Base-by-base conservation (phyloP, 2,113 vertebrate genomes). In the Nanger granti region DNA sequence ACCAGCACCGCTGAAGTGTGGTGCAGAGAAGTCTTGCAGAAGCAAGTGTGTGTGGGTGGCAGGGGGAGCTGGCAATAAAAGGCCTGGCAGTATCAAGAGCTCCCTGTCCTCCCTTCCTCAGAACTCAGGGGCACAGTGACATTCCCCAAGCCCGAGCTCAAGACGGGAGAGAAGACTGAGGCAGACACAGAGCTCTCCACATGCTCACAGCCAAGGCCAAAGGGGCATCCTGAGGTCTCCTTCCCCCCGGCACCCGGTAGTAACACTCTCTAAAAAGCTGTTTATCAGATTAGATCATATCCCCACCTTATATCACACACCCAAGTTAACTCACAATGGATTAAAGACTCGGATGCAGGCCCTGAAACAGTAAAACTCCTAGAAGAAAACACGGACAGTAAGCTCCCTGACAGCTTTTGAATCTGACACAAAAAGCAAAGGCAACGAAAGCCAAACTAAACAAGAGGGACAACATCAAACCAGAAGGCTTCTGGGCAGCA, bases 381-480 rank as follows among this genome's bases (percentile, higher is more conserved):
- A 22, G 20, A 96, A 57, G 59, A 60, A 91, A 88, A 49, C 20
- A 76, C 0, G 59, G 54, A 31, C 8, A 69, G 47, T 29, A 76
- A 76, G 29, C 24, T 62, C 37, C 59, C 37, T 94, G 82, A 66
- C 31, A 31, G 4, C 47, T 47, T 90, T 76, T 57, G 47, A 69
- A 64, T 82, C 57, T 59, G 92, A 57, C 54, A 76, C 44, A 52
- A 52, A 82, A 59, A 85, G 22, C 15, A 89, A 93, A 85, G 64
- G 44, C 44, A 85, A 76, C 11, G 31, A 83, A 91, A 88, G 31
- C 41, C 62, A 82, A 96, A 93, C 60, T 41, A 82, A 66, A 37
- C 28, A 59, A 37, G 55, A n/a, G 37, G 7, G 41, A 41, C 8
- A 41, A 66, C 2, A 87, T 31, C 10, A 18, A 66, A 66, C 62